Base-by-base conservation (phyloP, 2,113 vertebrate species). In the Vimba vimba region DNA sequence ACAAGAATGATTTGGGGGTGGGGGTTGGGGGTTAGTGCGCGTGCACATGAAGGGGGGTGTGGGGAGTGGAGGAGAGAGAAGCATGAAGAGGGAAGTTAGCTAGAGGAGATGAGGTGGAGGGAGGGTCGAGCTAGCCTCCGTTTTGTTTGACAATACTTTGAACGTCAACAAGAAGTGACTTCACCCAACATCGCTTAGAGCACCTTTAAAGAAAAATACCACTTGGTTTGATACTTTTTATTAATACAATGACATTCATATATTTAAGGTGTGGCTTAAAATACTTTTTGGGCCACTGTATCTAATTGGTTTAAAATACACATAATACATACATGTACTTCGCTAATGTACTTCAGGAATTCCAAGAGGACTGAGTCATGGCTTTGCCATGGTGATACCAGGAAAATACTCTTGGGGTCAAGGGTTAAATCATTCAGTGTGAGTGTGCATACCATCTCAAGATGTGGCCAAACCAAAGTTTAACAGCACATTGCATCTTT, bases 401-500 rank as follows among this genome's bases (percentile, higher is more conserved):
- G 33, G 78, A 25, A 55, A 80, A 60, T 43, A 59, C 8, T 1
- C 10, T 15, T 64, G 3, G 17, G 57, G 78, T 64, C 36, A 64
- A 64, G 64, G 36, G 59, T 64, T 80, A 80, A 80, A 64, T 64
- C 36, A 64, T 47, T 62, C 57, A 27, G 39, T 10, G n/a, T 45
- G 78, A 64, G 25, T 3, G 6, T 82, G 27, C 19, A 82, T 55
- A 30, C 21, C 43, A 69, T 52, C 11, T 69, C 27, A n/a, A 82
- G 45, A 52, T 69, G 9, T 30, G 59, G 36, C 43, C 60, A 66
- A 47, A 4, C 25, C 12, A 47, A 13, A 8, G 21, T 69, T 82
- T 23, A 68, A 23, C 64, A 69, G 62, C 36, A 33, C 45, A 36
- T 69, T 82, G 15, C 79, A 81, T 66, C n/a, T 81, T 64, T 47